phyloP scores from a whole-genome alignment of 2,797 vertebrate genomes.

The Cynopterus sphinx region DNA sequence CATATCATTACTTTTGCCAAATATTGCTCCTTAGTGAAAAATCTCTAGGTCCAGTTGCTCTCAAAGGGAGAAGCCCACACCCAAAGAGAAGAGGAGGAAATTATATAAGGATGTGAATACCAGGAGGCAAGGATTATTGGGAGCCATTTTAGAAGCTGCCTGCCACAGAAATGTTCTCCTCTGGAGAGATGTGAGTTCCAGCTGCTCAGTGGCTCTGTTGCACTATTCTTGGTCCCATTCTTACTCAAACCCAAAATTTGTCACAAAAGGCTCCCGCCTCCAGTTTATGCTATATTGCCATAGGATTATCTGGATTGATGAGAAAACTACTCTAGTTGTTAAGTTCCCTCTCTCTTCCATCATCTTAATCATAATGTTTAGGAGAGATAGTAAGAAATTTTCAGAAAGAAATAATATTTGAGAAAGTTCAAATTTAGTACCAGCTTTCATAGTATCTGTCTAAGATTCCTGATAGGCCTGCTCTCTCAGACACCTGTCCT shows the following conservation, averaged over 20 bases:
- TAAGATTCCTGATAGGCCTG: neutral
- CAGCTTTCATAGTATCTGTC: neutral
- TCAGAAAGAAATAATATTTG: neutral
- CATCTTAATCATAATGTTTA: neutral
- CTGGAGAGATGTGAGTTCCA: neutral
- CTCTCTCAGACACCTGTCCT: neutral
- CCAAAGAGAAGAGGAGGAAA: neutral
- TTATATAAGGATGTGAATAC: constrained; percentile 11
- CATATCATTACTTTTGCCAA: neutral
- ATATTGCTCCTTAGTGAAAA: neutral
- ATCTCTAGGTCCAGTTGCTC: neutral
- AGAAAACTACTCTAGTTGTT: neutral
- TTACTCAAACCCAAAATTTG: neutral
- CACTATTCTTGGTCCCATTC: constrained; percentile 14
- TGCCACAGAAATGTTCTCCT: neutral
- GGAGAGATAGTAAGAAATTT: neutral
- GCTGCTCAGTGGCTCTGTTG: neutral
- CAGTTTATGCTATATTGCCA: neutral
- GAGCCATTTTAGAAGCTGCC: neutral
- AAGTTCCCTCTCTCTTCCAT: neutral
- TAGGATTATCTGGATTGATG: neutral
- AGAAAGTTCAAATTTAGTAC: constrained; percentile 15
- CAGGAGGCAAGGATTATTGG: neutral
- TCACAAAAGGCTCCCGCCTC: neutral
- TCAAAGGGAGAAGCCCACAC: neutral